phyloP scores from a whole-genome alignment of 2,888 invertebrate species.

The Piscicola geometra region DNA sequence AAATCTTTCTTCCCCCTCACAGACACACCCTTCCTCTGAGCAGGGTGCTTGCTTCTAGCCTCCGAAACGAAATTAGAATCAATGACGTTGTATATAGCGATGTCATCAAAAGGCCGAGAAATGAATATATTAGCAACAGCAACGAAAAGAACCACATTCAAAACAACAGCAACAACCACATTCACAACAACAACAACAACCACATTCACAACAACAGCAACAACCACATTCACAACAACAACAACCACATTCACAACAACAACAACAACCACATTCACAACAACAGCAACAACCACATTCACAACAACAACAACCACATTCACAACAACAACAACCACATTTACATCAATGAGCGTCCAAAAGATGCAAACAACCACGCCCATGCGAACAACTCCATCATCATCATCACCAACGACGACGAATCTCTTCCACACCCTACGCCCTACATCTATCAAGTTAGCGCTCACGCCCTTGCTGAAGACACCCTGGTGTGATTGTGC shows the following conservation, averaged over 20 bases:
- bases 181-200: slow-evolving; percentile 12
- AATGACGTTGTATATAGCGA: no score
- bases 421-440: no score
- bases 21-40: no score
- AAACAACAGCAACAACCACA: slow-evolving; percentile 25
- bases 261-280: neutral
- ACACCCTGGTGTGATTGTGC: no score
- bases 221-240: slow-evolving; percentile 2
- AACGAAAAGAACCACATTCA: neutral
- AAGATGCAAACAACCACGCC: neutral
- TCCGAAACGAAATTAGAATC: no score
- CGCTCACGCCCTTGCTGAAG: no score
- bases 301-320: neutral
- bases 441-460: no score
- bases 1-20: no score
- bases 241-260: neutral
- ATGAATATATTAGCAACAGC: neutral
- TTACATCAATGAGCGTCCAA: neutral
- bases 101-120: neutral
- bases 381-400: neutral
- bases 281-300: neutral
- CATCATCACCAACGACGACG: slow-evolving; percentile 4
- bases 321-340: slow-evolving; percentile 16
- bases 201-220: neutral
- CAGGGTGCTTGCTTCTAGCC: no score